phyloP scores from a whole-genome alignment of 2,113 vertebrate species.

The Diadophis punctatus region DNA sequence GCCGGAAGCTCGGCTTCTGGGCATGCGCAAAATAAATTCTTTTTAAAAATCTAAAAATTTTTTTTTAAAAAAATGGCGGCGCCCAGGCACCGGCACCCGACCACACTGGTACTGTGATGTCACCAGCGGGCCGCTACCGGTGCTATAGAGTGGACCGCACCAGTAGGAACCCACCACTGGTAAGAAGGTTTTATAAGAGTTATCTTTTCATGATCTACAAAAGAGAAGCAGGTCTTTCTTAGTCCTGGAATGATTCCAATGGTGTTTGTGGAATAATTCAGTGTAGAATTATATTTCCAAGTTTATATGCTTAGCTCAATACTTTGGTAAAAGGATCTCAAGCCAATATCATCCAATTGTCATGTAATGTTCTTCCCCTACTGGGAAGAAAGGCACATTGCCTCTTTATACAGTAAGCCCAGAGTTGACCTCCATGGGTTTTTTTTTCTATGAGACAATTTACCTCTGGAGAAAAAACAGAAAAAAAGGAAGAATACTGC shows the following conservation, averaged over 20 bases:
- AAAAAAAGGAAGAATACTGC: neutral
- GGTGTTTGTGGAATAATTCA: neutral
- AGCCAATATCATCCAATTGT: neutral
- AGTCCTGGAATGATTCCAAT: neutral
- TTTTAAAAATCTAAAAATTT: too few relatives aligned
- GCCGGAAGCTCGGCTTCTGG: too few relatives aligned
- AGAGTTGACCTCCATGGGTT: neutral
- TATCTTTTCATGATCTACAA: neutral
- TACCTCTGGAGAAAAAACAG: neutral
- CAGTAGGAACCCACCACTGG: too few relatives aligned
- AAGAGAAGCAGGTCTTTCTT: neutral
- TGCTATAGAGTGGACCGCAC: too few relatives aligned
- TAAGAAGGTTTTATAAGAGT: neutral
- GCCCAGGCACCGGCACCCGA: too few relatives aligned
- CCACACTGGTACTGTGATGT: too few relatives aligned
- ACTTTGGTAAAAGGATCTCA: neutral
- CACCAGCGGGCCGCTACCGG: too few relatives aligned
- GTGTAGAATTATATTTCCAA: neutral
- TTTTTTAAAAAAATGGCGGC: too few relatives aligned
- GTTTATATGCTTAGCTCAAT: neutral
- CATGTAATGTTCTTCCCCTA: neutral
- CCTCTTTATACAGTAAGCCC: too few relatives aligned
- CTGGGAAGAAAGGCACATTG: neutral
- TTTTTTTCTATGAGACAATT: neutral
- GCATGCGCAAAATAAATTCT: too few relatives aligned